Base-by-base conservation (phyloP, 2,113 vertebrate species). In the Zootoca vivipara region DNA sequence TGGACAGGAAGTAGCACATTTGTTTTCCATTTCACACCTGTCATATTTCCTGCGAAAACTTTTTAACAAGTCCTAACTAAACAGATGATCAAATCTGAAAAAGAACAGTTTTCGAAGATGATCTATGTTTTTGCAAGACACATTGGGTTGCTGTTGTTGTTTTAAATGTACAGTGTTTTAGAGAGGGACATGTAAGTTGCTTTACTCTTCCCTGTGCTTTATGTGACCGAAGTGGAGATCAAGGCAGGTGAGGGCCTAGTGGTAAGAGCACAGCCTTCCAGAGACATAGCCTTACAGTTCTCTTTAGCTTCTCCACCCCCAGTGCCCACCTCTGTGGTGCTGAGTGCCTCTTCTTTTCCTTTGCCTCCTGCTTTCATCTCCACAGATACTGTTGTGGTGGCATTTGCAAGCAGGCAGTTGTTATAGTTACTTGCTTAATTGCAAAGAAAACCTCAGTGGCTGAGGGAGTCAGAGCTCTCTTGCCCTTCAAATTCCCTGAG, bases 401-500 rank as follows among this genome's bases (percentile, higher is more conserved):
- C 94, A 94, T 93, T 92, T 93, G 85, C 85, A 75, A 90, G 88
- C 81, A 85, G 87, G 89, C 82, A 87, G 92, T 92, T 91, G 90
- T 94, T 95, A 91, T 30, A 93, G 90, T 91, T 92, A 93, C 95
- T 92, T 85, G 87, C 90, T 91, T 95, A 92, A 93, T 87, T 92
- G 87, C 89, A 38, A 72, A 5, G 70, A 86, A 26, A 26, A 13
- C 46, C 12, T 56, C 46, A 0, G 80, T 70, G 7, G 83, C 6
- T 75, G 70, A 69, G 42, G 13, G 46, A 69, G 40, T 65, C 70
- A 81, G 82, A 86, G 26, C 20, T 80, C 88, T 87, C 38, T 73
- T 40, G 77, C 58, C 62, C 80, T 78, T 82, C 70, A 86, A 56
- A 88, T 75, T 83, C 38, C 9, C 64, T 28, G 58, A 83, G n/a